These are phyloP conservation scores for Falco novaeseelandiae DNA, from an alignment of 2,797 vertebrate species.

Conservation along the genomic window DNA sequence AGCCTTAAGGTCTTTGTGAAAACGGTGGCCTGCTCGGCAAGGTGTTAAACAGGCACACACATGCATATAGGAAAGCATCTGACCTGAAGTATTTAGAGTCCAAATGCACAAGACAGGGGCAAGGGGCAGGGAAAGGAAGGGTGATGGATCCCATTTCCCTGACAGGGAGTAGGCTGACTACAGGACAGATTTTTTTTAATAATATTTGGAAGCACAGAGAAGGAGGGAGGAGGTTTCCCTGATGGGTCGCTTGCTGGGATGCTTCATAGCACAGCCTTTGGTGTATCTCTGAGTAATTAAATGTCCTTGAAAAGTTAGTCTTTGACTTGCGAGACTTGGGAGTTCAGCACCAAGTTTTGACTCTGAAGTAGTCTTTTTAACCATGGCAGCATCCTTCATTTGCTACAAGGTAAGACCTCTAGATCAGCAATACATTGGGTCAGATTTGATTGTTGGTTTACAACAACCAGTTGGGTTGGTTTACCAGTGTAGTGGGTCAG, in stretches of 20 bases:
- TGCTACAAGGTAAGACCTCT: neutral
- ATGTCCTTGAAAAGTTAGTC: neutral
- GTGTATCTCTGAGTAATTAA: neutral
- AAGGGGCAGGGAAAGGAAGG: neutral
- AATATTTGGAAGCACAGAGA: neutral
- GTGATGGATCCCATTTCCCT: neutral
- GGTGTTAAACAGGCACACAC: neutral
- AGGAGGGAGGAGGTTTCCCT: neutral
- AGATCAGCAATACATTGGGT: neutral
- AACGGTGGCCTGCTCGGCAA: neutral
- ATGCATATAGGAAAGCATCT: neutral
- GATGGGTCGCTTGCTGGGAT: neutral
- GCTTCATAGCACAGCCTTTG: neutral
- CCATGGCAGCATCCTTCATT: neutral
- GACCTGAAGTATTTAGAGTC: neutral
- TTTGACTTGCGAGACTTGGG: neutral
- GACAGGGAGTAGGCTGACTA: neutral
- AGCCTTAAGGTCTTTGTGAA: neutral
- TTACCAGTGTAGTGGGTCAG: neutral
- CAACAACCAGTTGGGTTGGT: neutral
- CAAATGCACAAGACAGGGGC: neutral
- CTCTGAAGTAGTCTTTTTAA: neutral
- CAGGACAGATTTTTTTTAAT: neutral
- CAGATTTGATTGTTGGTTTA: neutral
- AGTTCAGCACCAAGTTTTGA: neutral